Evolutionary conservation across 1,140 invertebrate genomes (phyloP), one percentile per base, ranked within the genome.

Genomic region (Drosophila bifasciata): DNA sequence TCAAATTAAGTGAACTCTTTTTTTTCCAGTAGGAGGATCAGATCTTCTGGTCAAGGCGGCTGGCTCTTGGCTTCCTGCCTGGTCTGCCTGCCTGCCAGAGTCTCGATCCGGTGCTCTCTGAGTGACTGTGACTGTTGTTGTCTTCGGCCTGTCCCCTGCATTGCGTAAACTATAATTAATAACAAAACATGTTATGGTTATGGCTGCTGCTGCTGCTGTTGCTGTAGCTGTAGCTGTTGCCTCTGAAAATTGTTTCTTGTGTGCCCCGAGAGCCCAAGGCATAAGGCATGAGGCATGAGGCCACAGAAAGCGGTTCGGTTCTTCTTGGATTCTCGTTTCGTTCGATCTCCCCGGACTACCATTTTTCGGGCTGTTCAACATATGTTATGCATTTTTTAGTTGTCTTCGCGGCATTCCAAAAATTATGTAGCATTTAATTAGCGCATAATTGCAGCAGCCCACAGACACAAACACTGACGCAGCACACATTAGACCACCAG

Each of bases 171-270:
- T 88, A 88, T 88, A 88, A 88, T 88, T 88, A 88, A 88, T 88
- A 88, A 88, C 78, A 88, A 85, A 85, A 88, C 83, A 88, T 88
- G 83, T 88, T 88, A 88, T 88, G 83, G 83, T 88, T 88, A 88
- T 88, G 83, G 80, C 74, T 76, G 55, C 50, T 32, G 69, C 28
- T 73, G 51, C 25, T n/a, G 50, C 45, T 64, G 28, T 44, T 36
- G 46, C 46, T 51, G 59, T 57, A 9, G 50, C 45, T 64, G 28
- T 44, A 28, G 46, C 46, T 40, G 55, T 48, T 53, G 46, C 50
- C 43, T 43, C 51, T 74, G 78, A 83, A 86, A 88, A 86, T 88
- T 86, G 83, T 88, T 88, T 88, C 83, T 88, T 81, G 41, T 86
- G 78, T 59, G 69, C 72, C 77, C 32, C 32, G 11, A 36, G 77